Evolutionary conservation across 2,888 invertebrate species (phyloP).

Genomic region (Dynastes grantii): DNA sequence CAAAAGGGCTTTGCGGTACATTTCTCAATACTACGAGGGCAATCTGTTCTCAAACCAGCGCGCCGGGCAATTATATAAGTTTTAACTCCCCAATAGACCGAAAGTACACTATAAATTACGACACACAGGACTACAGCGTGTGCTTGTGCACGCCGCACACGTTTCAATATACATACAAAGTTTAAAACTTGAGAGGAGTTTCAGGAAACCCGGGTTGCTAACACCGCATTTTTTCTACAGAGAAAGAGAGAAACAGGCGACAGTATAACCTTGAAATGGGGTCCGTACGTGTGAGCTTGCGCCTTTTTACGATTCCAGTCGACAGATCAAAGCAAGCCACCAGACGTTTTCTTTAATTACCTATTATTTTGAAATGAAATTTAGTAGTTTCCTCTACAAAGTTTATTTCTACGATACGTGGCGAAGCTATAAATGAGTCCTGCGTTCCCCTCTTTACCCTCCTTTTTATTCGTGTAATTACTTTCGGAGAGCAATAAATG

Average conservation of each 20-base stretch:
- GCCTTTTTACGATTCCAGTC: neutral
- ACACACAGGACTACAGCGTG: neutral
- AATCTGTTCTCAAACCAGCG: conserved; percentile 68
- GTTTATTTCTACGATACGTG: neutral
- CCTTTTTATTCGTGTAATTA: conserved; percentile 7
- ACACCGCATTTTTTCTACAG: neutral
- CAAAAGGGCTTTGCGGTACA: conserved; percentile 55
- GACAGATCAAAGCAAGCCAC: too few relatives aligned
- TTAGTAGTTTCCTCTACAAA: neutral
- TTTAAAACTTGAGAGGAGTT: conserved; percentile 1
- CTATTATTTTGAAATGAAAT: conserved; percentile 8
- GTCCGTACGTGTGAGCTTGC: neutral
- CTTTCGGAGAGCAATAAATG: conserved; percentile 3
- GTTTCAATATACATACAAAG: too few relatives aligned
- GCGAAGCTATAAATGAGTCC: neutral
- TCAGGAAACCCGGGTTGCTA: neutral
- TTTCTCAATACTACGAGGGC: conserved; percentile 62
- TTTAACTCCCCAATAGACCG: conserved; percentile 60
- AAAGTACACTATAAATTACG: conserved; percentile 56
- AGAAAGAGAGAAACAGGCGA: neutral
- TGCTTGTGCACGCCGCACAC: neutral
- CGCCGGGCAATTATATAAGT: conserved; percentile 67
- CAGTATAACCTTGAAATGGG: neutral
- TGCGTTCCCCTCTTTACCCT: too few relatives aligned
- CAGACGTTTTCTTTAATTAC: conserved; percentile 8